Percentiles rank a stretch among this genome's conserved stretches.
Evolutionary conservation across 2,888 invertebrate genomes (phyloP).

Genomic region (Lasioglossum calceatum): DNA sequence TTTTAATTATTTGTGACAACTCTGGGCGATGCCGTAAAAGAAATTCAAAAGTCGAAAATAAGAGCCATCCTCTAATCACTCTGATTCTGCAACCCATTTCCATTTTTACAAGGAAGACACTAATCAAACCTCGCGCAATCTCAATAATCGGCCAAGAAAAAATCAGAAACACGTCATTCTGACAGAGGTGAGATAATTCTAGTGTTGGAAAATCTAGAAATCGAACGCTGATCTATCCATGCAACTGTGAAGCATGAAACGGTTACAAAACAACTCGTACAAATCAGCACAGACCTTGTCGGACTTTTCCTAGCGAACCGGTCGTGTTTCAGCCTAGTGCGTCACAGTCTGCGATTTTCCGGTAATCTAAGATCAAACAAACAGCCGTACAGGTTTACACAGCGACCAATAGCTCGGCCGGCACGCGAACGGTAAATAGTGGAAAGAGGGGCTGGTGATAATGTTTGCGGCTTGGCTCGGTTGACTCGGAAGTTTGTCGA

Average conservation of each 20-base stretch:
- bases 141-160: not conserved
- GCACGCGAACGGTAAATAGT: not conserved
- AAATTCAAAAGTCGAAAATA: too few relatives aligned
- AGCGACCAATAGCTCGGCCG: not conserved
- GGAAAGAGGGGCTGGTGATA: not conserved
- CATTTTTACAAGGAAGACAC: not conserved
- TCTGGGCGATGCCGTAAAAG: too few relatives aligned
- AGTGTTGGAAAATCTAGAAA: not conserved
- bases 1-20: too few relatives aligned
- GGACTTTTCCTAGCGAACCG: not conserved
- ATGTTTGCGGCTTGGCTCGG: not conserved
- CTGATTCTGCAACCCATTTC: too few relatives aligned
- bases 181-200: not conserved
- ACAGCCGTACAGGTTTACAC: conserved; percentile 5
- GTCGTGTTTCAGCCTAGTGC: not conserved
- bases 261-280: not conserved
- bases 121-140: not conserved
- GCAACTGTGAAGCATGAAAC: not conserved
- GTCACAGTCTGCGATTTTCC: not conserved
- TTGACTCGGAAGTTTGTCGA: not conserved
- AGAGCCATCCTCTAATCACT: too few relatives aligned
- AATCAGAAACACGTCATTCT: not conserved
- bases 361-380: conserved; percentile 13
- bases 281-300: not conserved
- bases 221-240: not conserved